Conservation (phyloP, 2,888 invertebrate species). For the Pseudeuparius sepicola region DNA sequence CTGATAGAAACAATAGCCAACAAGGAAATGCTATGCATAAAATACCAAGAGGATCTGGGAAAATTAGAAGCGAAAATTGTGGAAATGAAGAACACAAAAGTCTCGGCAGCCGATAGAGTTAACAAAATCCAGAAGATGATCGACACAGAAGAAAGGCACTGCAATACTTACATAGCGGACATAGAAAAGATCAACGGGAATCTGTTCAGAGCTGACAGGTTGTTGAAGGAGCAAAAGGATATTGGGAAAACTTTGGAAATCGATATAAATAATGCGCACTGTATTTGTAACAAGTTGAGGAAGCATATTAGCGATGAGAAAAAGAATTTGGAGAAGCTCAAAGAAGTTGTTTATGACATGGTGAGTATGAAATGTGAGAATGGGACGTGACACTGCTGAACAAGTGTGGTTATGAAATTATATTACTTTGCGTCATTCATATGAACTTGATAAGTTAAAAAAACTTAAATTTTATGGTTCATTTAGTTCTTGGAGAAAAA, state of each 20-base stretch:
- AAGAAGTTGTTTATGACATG: constrained; percentile 51
- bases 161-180: constrained; percentile 21
- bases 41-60: constrained; percentile 25
- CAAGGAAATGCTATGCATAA: constrained; percentile 24
- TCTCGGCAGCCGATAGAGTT: constrained; percentile 43
- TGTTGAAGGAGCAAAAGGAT: constrained; percentile 23
- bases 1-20: constrained; percentile 26
- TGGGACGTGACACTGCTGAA: background rate
- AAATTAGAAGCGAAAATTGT: constrained; percentile 42
- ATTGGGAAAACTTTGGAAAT: constrained; percentile 39
- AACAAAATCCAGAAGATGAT: constrained; percentile 52
- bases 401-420: too few species aligned
- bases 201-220: constrained; percentile 20
- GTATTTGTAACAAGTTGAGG: constrained; percentile 42
- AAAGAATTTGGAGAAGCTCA: constrained; percentile 42
- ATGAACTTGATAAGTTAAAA: too few species aligned
- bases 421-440: too few species aligned
- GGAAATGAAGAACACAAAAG: constrained; percentile 41
- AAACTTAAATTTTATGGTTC: too few species aligned
- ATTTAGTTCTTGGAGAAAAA: too few species aligned
- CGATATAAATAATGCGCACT: constrained; percentile 42
- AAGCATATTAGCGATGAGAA: constrained; percentile 40
- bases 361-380: constrained; percentile 37
- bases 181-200: constrained; percentile 25
- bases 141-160: constrained; percentile 42